Evolutionary conservation across 2,888 invertebrate genomes (phyloP), one percentile per base, ranked within the genome.

Genomic region (Lordiphosa andalusiaca): DNA sequence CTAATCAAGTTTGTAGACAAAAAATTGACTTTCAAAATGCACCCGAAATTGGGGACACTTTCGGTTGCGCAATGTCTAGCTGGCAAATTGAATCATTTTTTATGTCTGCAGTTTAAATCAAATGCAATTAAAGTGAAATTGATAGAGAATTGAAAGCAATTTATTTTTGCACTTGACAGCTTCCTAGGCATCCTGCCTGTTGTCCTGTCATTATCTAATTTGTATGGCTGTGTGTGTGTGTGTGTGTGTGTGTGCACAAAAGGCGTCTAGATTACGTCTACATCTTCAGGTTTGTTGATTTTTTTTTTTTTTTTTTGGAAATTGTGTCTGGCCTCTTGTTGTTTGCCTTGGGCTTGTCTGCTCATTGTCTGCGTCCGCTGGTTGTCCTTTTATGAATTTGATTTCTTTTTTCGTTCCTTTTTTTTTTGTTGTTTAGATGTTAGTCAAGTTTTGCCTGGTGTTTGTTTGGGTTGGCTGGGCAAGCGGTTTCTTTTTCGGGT

Each of bases 251-350:
- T 30, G 30, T 30, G 30, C 9, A 73, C 73, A 72, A 70, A 72
- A 62, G 58, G 61, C 71, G 73, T 82, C 77, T 77, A 81, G 75
- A 73, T 74, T 61, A 80, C 69, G 80, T 76, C 75, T 76, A 73
- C 73, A 52, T 54, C 42, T 60, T 7, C 52, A 53, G 56, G 53
- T 25, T 23, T 50, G 35, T 37, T 16, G 56, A 52, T 25, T 23
- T 50, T 39, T 37, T n/a, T 6, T 49, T 25, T 23, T 50, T 39
- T 37, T n/a, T 6, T 49, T 44, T 23, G 4, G 12, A 35, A 35
- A 40, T 33, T 38, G 10, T 10, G 39, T 50, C 39, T 53, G 44
- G 48, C 37, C 21, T 37, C 44, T 30, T 48, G 37, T 60, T 38
- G 61, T 63, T 63, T 63, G 62, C 63, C 56, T 50, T 33, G 36